Base-by-base conservation (phyloP, 2,888 invertebrate species). In the Meta bourneti region DNA sequence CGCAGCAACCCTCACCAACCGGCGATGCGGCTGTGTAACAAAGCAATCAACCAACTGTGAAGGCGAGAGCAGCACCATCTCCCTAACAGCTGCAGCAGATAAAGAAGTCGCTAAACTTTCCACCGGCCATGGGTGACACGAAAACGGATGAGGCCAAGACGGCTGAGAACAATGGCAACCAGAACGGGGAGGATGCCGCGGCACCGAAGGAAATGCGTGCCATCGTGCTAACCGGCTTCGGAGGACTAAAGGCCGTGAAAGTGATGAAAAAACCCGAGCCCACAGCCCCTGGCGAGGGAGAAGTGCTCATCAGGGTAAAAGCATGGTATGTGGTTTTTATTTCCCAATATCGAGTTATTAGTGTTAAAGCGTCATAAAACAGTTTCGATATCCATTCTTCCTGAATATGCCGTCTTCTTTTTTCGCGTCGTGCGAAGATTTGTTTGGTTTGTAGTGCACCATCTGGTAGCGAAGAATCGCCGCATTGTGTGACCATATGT, bases 171-270 rank as follows among this genome's bases (percentile, higher is more conserved):
- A 89, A 88, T n/a, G 61, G 69, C 8, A 84, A 34, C 34, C 75
- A 89, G 77, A 90, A 81, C 49, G 82, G 82, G n/a, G 90, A 93
- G 69, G 90, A 90, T 71, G 74, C 77, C 9, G 72, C 89, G 7
- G 7, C 89, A 19, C 85, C 86, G 0, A 97, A 97, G 95, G 97
- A 97, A 95, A 97, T 98, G 97, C 96, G 97, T 94, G 97, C 97
- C 89, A 96, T 98, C 94, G 97, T 97, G 93, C 96, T 98, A 94
- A 97, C 97, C 93, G 97, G 97, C 94, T 98, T 97, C 95, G 98
- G 98, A 72, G 98, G 98, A 75, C 96, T 97, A 93, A 98, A 98
- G 95, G 97, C 97, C 94, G 97, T 98, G 94, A 98, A 98, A 95
- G 97, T 97, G 93, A 96, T 97, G 94, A 97, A 97, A 95, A 97